Conservation (phyloP, 2,113 vertebrate genomes). For the Alexandromys fortis region DNA sequence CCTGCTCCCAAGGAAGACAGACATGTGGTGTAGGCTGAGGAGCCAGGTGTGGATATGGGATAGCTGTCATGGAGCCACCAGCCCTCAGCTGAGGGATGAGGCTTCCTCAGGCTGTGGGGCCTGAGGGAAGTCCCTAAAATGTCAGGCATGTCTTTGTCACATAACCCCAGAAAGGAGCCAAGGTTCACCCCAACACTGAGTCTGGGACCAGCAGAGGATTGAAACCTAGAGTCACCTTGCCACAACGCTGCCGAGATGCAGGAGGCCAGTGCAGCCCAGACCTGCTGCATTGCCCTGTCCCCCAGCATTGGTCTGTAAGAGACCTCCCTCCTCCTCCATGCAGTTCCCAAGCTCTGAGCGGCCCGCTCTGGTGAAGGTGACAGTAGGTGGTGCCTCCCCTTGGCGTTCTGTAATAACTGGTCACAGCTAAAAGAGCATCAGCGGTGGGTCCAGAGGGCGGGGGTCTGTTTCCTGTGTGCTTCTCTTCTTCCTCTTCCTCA, state of each 20-base stretch:
- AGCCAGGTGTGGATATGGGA: neutral
- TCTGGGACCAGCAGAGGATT: neutral
- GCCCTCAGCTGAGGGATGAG: neutral
- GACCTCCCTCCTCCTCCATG: neutral
- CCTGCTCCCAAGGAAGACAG: neutral
- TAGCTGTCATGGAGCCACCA: neutral
- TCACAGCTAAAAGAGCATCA: neutral
- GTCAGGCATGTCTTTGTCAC: neutral
- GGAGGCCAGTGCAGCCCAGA: neutral
- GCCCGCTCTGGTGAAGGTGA: neutral
- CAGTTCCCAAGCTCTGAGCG: neutral
- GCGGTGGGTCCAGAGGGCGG: neutral
- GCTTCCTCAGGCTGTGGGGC: neutral
- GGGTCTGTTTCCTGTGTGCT: neutral
- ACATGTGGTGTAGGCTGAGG: neutral
- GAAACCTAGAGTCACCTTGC: neutral
- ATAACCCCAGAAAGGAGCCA: neutral
- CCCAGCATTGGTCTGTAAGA: neutral
- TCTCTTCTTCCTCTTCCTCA: neutral
- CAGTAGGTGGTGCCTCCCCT: no score
- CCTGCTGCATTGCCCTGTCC: rapidly evolving
- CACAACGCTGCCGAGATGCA: rapidly evolving
- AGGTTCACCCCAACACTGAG: rapidly evolving
- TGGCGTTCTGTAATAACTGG: neutral
- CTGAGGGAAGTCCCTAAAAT: neutral